phyloP scores from a whole-genome alignment of 1,140 invertebrate genomes.

The Brachionus sp. region DNA sequence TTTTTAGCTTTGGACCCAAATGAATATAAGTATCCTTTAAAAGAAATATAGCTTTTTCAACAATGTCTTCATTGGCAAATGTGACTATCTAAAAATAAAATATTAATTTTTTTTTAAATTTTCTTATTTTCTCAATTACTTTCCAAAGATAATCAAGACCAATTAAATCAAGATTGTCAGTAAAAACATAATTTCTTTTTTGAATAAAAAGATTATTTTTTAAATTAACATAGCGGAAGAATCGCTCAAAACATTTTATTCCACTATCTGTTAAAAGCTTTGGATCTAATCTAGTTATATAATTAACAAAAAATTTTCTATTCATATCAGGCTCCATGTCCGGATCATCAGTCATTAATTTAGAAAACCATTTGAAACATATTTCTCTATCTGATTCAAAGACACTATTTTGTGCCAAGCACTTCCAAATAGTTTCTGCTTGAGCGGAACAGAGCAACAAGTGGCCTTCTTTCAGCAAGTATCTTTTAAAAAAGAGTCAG shows the following conservation, averaged over 20 bases:
- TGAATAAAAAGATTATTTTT: slow-evolving; percentile 87
- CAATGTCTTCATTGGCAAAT: slow-evolving; percentile 82
- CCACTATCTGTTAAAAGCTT: slow-evolving; percentile 86
- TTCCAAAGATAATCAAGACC: slow-evolving; percentile 94
- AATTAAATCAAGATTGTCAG: slow-evolving; percentile 74
- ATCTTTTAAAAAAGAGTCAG: slow-evolving; percentile 50
- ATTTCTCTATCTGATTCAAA: slow-evolving; percentile 86
- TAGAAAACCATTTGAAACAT: slow-evolving; percentile 97
- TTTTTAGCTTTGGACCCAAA: slow-evolving; percentile 76
- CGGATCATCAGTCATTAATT: slow-evolving; percentile 84
- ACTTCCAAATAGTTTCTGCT: slow-evolving; percentile 94
- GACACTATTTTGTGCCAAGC: slow-evolving; percentile 84
- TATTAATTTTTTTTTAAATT: slow-evolving; percentile 11
- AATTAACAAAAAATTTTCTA: slow-evolving; percentile 90
- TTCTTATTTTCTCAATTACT: slow-evolving; percentile 62
- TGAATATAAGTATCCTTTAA: slow-evolving; percentile 89
- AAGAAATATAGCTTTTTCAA: slow-evolving; percentile 80
- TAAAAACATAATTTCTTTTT: slow-evolving; percentile 73
- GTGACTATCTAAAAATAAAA: slow-evolving; percentile 69
- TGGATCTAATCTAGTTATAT: slow-evolving; percentile 86
- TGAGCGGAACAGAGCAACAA: slow-evolving; percentile 91
- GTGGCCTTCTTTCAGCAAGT: slow-evolving; percentile 74
- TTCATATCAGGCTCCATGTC: slow-evolving; percentile 94
- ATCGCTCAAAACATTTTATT: slow-evolving; percentile 87
- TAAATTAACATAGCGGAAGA: slow-evolving; percentile 93